A percentile compares a stretch with the other conserved stretches of the same genome.
These are phyloP conservation scores for Pantelozetes paolii DNA, from an alignment of 2,888 invertebrate genomes.

Conservation along the genomic window DNA sequence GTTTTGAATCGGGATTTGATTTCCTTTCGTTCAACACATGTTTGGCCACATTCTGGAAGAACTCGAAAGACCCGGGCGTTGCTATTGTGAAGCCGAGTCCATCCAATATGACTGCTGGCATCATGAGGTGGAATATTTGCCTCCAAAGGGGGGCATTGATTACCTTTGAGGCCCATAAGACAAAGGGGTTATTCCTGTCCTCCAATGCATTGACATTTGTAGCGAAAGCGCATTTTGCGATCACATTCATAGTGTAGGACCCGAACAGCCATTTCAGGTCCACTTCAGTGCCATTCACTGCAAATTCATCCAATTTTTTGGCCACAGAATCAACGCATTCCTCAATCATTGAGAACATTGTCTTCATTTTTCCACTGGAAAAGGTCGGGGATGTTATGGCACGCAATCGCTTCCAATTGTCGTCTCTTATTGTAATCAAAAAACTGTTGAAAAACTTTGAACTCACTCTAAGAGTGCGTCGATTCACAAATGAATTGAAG, in stretches of 20 bases:
- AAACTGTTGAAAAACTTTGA: conserved; percentile 49
- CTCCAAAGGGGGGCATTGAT: not conserved
- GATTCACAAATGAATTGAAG: conserved; percentile 43
- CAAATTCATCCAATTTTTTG: not conserved
- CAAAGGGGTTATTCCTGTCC: conserved; percentile 44
- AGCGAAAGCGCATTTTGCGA: conserved; percentile 62
- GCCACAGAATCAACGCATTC: conserved; percentile 56
- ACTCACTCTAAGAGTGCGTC: not conserved
- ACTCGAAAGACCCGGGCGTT: not conserved
- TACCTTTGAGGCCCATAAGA: not conserved
- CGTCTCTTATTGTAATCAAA: not conserved
- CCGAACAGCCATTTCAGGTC: conserved; percentile 52
- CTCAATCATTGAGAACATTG: conserved; percentile 62
- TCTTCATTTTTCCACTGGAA: conserved; percentile 64
- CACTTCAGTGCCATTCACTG: conserved; percentile 15
- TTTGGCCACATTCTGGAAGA: not conserved
- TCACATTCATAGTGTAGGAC: conserved; percentile 62
- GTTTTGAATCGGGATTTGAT: not conserved
- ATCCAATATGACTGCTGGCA: not conserved
- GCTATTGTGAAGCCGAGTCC: not conserved
- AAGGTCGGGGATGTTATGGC: conserved; percentile 64
- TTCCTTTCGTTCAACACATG: conserved; percentile 19
- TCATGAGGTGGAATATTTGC: not conserved
- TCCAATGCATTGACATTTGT: conserved; percentile 57
- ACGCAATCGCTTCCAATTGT: conserved; percentile 62